phyloP scores from a whole-genome alignment of 2,113 vertebrate genomes.

The Hippocampus guttulatus region DNA sequence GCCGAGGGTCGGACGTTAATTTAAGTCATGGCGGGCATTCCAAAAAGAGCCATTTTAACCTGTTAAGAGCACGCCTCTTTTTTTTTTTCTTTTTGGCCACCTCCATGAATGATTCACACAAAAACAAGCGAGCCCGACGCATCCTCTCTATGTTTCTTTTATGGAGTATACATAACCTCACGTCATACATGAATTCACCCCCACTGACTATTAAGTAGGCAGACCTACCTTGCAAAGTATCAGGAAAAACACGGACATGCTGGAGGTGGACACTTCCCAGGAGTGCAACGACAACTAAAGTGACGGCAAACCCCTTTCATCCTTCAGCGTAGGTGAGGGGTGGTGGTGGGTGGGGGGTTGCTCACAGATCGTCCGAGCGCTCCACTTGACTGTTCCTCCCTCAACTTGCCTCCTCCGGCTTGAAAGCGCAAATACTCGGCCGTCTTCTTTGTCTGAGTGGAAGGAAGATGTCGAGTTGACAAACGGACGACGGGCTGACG shows the following conservation, averaged over 20 bases:
- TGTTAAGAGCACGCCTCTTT: conserved; percentile 18
- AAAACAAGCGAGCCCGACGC: conserved; percentile 7
- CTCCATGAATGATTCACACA: conserved; percentile 30
- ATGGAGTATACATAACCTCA: conserved; percentile 27
- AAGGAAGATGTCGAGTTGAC: conserved; percentile 61
- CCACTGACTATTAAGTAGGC: conserved; percentile 22
- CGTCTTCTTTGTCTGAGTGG: conserved; percentile 42
- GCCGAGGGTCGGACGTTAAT: neutral
- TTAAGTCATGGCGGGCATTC: neutral
- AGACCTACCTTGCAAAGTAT: conserved; percentile 92
- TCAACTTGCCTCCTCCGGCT: conserved; percentile 55
- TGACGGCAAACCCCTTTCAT: conserved; percentile 68
- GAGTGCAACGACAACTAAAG: conserved; percentile 65
- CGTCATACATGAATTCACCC: conserved; percentile 20
- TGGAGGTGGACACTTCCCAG: conserved; percentile 73
- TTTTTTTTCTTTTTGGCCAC: conserved; percentile 4
- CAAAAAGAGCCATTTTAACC: conserved; percentile 22
- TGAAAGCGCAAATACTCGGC: conserved; percentile 31
- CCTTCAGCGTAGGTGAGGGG: conserved; percentile 37
- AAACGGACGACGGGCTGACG: conserved; percentile 57
- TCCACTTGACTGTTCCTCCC: conserved; percentile 69
- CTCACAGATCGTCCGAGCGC: conserved; percentile 63
- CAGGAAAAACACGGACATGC: conserved; percentile 87
- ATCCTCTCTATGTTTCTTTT: neutral
- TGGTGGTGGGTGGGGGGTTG: conserved; percentile 49